Evolutionary conservation across 2,888 invertebrate genomes (phyloP).

Genomic region (Drosophila acutilabella): DNA sequence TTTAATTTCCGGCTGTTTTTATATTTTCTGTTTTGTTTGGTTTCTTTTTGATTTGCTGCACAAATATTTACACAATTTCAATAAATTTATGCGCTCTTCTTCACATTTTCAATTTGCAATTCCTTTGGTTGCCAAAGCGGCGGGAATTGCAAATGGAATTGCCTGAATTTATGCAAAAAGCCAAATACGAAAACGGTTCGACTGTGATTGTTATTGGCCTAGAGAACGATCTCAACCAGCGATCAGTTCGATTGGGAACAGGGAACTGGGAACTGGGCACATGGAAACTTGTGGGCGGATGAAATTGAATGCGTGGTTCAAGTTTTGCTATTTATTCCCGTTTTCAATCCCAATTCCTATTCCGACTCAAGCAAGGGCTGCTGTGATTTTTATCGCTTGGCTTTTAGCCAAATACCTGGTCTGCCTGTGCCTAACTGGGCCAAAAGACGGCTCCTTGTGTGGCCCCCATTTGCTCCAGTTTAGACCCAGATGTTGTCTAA

Average conservation of each 20-base stretch:
- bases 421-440: conserved; percentile 34
- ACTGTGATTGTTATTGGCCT: conserved; percentile 74
- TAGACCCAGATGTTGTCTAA: conserved; percentile 19
- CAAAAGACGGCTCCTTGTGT: conserved; percentile 52
- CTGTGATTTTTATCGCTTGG: conserved; percentile 66
- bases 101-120: conserved; percentile 78
- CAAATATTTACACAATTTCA: conserved; percentile 78
- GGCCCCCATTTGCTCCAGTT: conserved; percentile 50
- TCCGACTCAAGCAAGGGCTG: conserved; percentile 44
- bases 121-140: conserved; percentile 24
- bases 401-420: conserved; percentile 69
- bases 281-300: conserved; percentile 64
- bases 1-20: conserved; percentile 54
- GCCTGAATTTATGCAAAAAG: conserved; percentile 74
- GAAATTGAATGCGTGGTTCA: conserved; percentile 71
- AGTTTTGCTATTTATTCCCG: background rate
- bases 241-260: conserved; percentile 52
- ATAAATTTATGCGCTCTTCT: conserved; percentile 80
- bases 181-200: conserved; percentile 30
- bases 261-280: conserved; percentile 28
- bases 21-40: conserved; percentile 19
- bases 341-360: background rate
- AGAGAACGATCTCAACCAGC: conserved; percentile 56
- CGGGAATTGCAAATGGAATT: conserved; percentile 12
- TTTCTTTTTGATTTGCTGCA: conserved; percentile 49